phyloP scores from a whole-genome alignment of 1,140 invertebrate species.

The Subanguina moxae region DNA sequence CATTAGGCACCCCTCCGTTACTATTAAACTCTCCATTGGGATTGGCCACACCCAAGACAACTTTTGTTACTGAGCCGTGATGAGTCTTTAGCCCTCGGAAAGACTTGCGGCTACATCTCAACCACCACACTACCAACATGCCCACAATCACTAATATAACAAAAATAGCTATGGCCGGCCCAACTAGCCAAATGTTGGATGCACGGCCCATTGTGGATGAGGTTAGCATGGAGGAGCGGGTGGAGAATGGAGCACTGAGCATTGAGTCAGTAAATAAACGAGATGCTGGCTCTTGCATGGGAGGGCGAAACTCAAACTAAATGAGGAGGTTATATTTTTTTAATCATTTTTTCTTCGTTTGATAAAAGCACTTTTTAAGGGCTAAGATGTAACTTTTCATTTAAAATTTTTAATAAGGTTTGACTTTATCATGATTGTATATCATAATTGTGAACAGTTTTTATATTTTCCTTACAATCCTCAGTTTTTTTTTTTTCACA shows the following conservation, averaged over 20 bases:
- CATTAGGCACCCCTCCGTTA: slow-evolving; percentile 36
- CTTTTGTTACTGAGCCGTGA: slow-evolving; percentile 47
- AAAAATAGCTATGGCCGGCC: slow-evolving; percentile 62
- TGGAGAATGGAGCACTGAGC: slow-evolving; percentile 71
- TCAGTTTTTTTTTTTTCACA: too few relatives aligned
- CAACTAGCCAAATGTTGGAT: slow-evolving; percentile 77
- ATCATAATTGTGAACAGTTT: too few relatives aligned
- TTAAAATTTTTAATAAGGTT: too few relatives aligned
- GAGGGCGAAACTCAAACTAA: slow-evolving; percentile 84
- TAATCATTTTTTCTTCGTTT: neutral
- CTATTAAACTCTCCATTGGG: slow-evolving; percentile 2
- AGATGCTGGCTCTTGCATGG: slow-evolving; percentile 75
- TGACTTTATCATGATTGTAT: too few relatives aligned
- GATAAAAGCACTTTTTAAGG: neutral
- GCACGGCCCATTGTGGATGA: slow-evolving; percentile 64
- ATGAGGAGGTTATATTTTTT: slow-evolving; percentile 71
- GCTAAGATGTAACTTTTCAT: too few relatives aligned
- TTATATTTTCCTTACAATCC: too few relatives aligned
- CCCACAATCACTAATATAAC: slow-evolving; percentile 60
- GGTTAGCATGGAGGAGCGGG: slow-evolving; percentile 64
- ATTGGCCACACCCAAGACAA: neutral
- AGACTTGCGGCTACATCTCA: slow-evolving; percentile 43
- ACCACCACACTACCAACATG: slow-evolving; percentile 60
- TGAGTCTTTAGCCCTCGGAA: slow-evolving; percentile 30
- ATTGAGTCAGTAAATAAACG: slow-evolving; percentile 75